Evolutionary conservation across 2,888 invertebrate species (phyloP), one percentile per base, ranked within the genome.

Genomic region (Dioctria linearis): DNA sequence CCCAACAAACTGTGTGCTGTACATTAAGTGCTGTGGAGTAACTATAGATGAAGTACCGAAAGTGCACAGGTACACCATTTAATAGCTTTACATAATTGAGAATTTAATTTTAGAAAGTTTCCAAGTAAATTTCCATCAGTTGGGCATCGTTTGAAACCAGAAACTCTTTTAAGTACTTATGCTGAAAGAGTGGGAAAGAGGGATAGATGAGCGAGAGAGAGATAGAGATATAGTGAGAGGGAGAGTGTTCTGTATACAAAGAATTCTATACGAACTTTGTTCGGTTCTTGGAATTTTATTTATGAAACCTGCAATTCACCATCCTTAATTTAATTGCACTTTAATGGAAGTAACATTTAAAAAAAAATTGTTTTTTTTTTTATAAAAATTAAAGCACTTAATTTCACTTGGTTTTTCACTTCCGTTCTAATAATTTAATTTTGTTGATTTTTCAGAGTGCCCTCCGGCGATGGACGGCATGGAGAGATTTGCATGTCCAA

Each of bases 401-500:
- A 25, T 25, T 40, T 49, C 13, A 69, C 37, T 69, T n/a, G n/a
- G n/a, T n/a, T n/a, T n/a, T n/a, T n/a, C n/a, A 37, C 51, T 40
- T 57, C 40, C 37, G 2, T 76, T 80, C 46, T 71, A 75, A 63
- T 67, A 80, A 9, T 80, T 71, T 25, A 25, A 5, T 51, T 42
- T 59, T 6, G n/a, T 73, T 54, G 61, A 73, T 81, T 83, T 93
- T 92, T 4, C 92, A 97, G 97, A 97, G 90, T 97, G 97, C 90
- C 96, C 96, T 85, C 94, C 95, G 82, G 96, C 96, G 80, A 94
- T 95, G 85, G 97, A 97, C 88, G 96, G 96, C 84, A 96, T 97
- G 95, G 97, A 97, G 89, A 92, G 97, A 87, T 97, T 97, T 87
- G 96, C 97, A 82, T 97, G 97, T 89, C 97, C 97, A 69, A 95